Conservation (phyloP, 2,888 invertebrate species). For the Pollenia labialis region DNA sequence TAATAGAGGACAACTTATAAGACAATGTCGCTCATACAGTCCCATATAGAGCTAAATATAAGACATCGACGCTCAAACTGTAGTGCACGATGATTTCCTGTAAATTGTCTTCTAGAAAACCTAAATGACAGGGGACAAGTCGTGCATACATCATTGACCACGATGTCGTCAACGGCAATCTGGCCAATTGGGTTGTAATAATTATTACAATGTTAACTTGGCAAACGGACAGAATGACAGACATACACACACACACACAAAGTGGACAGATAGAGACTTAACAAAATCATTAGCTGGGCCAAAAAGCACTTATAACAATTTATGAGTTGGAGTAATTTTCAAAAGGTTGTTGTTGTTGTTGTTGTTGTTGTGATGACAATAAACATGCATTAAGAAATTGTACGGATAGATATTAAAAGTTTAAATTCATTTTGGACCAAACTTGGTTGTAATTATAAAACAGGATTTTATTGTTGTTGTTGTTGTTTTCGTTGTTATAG, state of each 20-base stretch:
- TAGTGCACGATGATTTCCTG: too few species aligned
- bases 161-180: too few species aligned
- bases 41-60: too few species aligned
- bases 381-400: slow-evolving; percentile 60
- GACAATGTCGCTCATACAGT: too few species aligned
- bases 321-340: slow-evolving; percentile 34
- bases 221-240: slow-evolving; percentile 41
- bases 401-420: slow-evolving; percentile 55
- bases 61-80: too few species aligned
- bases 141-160: too few species aligned
- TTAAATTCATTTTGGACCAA: slow-evolving; percentile 36
- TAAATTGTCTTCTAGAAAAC: too few species aligned
- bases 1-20: too few species aligned
- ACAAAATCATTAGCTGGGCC: slow-evolving; percentile 65
- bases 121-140: too few species aligned
- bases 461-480: neutral
- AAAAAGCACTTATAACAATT: slow-evolving; percentile 56
- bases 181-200: too few species aligned
- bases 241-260: slow-evolving; percentile 13
- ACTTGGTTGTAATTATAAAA: slow-evolving; percentile 53
- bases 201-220: slow-evolving; percentile 60
- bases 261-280: slow-evolving; percentile 32
- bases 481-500: neutral
- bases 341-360: neutral
- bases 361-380: neutral